Percentiles rank a stretch among this genome's conserved stretches.
These are phyloP conservation scores for Eremobia ochroleuca DNA, from an alignment of 2,888 invertebrate genomes.

Conservation along the genomic window DNA sequence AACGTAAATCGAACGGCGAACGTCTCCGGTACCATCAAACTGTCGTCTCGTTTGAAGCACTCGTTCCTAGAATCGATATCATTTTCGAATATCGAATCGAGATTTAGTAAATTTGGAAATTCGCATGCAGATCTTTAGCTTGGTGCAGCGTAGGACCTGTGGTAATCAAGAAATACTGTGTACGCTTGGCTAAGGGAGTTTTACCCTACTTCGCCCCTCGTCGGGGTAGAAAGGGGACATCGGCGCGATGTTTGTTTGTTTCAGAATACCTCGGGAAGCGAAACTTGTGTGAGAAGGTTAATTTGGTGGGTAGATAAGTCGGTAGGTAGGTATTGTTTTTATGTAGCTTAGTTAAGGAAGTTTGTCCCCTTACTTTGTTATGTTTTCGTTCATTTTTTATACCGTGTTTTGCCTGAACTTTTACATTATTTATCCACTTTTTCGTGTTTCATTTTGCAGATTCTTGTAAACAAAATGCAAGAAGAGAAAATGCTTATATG, in stretches of 20 bases:
- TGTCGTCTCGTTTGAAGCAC: slow-evolving; percentile 77
- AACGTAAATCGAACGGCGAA: slow-evolving; percentile 77
- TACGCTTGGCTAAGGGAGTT: slow-evolving; percentile 69
- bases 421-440: slow-evolving; percentile 51
- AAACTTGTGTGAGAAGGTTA: slow-evolving; percentile 75
- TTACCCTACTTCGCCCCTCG: slow-evolving; percentile 64
- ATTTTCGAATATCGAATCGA: slow-evolving; percentile 81
- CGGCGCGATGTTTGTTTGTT: slow-evolving; percentile 75
- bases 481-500: neutral
- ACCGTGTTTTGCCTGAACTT: slow-evolving; percentile 47
- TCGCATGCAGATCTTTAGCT: slow-evolving; percentile 85
- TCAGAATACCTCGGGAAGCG: slow-evolving; percentile 72
- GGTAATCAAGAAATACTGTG: slow-evolving; percentile 76
- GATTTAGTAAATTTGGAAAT: slow-evolving; percentile 85
- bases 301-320: slow-evolving; percentile 76
- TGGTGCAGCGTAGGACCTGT: slow-evolving; percentile 78
- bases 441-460: slow-evolving; percentile 22
- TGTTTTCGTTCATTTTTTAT: slow-evolving; percentile 62
- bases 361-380: slow-evolving; percentile 56
- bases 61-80: slow-evolving; percentile 77
- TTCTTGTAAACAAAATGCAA: slow-evolving; percentile 33
- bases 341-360: slow-evolving; percentile 62
- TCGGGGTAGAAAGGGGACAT: slow-evolving; percentile 64
- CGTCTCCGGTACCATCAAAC: slow-evolving; percentile 76
- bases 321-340: slow-evolving; percentile 72